These are phyloP conservation scores for Todiramphus chloris DNA, from an alignment of 2,113 vertebrate genomes.

Conservation along the genomic window DNA sequence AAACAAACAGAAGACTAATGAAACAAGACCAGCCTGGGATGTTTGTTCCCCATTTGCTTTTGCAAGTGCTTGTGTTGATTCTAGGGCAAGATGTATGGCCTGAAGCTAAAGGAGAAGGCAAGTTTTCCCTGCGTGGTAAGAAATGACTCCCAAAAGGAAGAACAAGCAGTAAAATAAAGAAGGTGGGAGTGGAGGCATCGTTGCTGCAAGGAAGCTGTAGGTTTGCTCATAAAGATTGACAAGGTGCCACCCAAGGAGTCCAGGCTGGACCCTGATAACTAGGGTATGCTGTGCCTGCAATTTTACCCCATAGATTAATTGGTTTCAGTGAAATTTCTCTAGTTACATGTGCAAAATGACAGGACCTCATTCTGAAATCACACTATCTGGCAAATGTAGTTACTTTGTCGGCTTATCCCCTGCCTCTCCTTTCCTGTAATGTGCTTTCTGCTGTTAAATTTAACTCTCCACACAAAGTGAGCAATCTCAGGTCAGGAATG, in stretches of 20 bases:
- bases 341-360: neutral
- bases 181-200: neutral
- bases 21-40: neutral
- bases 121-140: neutral
- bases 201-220: neutral
- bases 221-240: neutral
- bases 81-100: neutral
- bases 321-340: neutral
- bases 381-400: neutral
- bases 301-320: neutral
- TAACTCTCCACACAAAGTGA: neutral
- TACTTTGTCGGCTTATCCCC: neutral
- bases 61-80: neutral
- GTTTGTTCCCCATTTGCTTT: neutral
- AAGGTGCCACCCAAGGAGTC: neutral
- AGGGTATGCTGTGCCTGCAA: neutral
- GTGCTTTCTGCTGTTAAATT: neutral
- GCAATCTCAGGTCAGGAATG: neutral
- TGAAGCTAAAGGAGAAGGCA: neutral
- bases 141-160: neutral
- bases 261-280: neutral
- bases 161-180: neutral
- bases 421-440: neutral
- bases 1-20: neutral
- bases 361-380: neutral